Percentiles rank a stretch among this genome's conserved stretches.
Conservation (phyloP, 2,797 vertebrate genomes). For the Melanotaenia boesemani region DNA sequence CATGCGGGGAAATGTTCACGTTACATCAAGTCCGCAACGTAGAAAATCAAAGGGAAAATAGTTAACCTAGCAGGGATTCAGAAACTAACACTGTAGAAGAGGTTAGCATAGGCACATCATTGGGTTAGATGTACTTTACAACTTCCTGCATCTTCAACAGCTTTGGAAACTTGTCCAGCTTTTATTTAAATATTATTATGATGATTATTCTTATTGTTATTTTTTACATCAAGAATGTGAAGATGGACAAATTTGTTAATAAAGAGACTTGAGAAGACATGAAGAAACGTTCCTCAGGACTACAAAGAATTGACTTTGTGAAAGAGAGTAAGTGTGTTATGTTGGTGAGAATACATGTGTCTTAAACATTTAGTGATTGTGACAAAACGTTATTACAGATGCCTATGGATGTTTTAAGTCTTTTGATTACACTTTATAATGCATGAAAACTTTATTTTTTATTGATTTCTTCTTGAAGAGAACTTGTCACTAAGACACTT, state of each 20-base stretch:
- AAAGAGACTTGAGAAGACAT: conserved; percentile 58
- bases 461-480: conserved; percentile 64
- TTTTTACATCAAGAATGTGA: conserved; percentile 76
- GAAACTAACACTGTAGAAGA: conserved; percentile 73
- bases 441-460: conserved; percentile 73
- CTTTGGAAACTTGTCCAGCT: conserved; percentile 58
- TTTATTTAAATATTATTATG: conserved; percentile 46
- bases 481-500: conserved; percentile 69
- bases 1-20: conserved; percentile 60
- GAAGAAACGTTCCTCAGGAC: conserved; percentile 79
- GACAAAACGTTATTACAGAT: conserved; percentile 78
- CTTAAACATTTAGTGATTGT: conserved; percentile 83
- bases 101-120: conserved; percentile 76
- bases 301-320: conserved; percentile 74
- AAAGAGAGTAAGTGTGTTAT: conserved; percentile 71
- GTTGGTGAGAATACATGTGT: conserved; percentile 79
- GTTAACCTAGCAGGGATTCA: conserved; percentile 72
- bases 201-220: conserved; percentile 12
- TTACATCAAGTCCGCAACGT: conserved; percentile 60
- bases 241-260: conserved; percentile 67
- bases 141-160: conserved; percentile 72
- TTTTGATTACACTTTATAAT: conserved; percentile 80
- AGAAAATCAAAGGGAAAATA: conserved; percentile 60
- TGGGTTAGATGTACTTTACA: conserved; percentile 62
- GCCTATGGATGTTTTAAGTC: conserved; percentile 80